Percentiles rank a stretch among this genome's conserved stretches.
These are phyloP conservation scores for Reticulitermes speratus DNA, from an alignment of 1,140 invertebrate genomes.

Conservation along the genomic window DNA sequence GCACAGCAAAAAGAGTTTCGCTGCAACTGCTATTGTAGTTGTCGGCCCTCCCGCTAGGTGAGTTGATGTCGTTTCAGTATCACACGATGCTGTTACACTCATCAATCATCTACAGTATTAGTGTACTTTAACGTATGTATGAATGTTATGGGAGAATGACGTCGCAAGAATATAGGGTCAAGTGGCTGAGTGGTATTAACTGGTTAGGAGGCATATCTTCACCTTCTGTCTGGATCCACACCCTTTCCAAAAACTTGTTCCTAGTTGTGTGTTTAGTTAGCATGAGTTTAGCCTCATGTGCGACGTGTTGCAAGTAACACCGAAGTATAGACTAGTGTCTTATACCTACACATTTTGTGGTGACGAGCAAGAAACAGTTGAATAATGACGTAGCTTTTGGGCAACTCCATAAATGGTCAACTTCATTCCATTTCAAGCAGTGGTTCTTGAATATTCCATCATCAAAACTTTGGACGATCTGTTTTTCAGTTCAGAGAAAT, in stretches of 20 bases:
- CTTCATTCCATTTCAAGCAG: too few relatives aligned
- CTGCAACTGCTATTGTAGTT: neutral
- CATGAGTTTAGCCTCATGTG: too few relatives aligned
- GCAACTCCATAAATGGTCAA: too few relatives aligned
- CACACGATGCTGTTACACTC: neutral
- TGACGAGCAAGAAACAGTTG: too few relatives aligned
- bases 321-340: too few relatives aligned
- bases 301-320: too few relatives aligned
- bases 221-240: neutral
- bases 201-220: neutral
- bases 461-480: too few relatives aligned
- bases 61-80: neutral
- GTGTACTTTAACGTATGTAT: neutral
- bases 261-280: neutral
- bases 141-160: neutral
- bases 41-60: neutral
- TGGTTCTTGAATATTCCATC: too few relatives aligned
- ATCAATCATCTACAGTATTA: conserved; percentile 5
- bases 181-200: conserved; percentile 12
- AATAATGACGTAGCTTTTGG: too few relatives aligned
- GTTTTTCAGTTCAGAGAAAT: too few relatives aligned
- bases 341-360: too few relatives aligned
- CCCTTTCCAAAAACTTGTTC: neutral
- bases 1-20: neutral
- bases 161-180: neutral